These are phyloP conservation scores for Acleris sparsana DNA, from an alignment of 2,888 invertebrate genomes.

Conservation along the genomic window DNA sequence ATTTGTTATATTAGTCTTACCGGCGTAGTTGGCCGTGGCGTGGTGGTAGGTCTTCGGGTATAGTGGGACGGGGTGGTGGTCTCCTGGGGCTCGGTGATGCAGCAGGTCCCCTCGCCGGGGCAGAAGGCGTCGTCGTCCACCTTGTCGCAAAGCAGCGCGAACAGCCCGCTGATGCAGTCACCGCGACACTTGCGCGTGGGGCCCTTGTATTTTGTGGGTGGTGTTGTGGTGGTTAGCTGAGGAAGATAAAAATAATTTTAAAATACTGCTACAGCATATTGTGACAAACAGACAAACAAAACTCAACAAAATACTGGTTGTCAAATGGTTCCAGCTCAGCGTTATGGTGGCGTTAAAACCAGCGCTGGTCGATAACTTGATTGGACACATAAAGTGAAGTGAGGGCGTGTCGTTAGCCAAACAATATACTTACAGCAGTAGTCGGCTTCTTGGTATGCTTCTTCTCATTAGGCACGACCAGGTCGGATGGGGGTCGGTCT, in stretches of 20 bases:
- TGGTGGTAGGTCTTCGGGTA: constrained; percentile 58
- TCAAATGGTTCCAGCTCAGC: too few relatives aligned
- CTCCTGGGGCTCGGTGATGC: constrained; percentile 85
- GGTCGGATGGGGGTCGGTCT: constrained; percentile 87
- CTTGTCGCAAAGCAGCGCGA: constrained; percentile 93
- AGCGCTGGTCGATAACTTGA: too few relatives aligned
- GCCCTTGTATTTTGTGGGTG: constrained; percentile 60
- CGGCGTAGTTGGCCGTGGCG: constrained; percentile 64
- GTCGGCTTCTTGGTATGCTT: constrained; percentile 70
- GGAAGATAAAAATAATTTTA: too few relatives aligned
- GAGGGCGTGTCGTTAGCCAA: too few relatives aligned
- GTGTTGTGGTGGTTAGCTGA: constrained; percentile 62
- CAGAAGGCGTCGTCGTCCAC: constrained; percentile 91
- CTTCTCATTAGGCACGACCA: constrained; percentile 86
- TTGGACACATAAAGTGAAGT: too few relatives aligned
- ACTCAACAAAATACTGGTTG: too few relatives aligned
- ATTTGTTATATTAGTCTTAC: constrained; percentile 45
- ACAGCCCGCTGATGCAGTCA: constrained; percentile 92
- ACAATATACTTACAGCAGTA: constrained; percentile 58
- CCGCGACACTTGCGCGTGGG: constrained; percentile 87
- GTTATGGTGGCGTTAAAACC: too few relatives aligned
- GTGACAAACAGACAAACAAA: too few relatives aligned
- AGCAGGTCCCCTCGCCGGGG: constrained; percentile 90
- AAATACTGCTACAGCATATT: too few relatives aligned
- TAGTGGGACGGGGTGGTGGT: constrained; percentile 51